A percentile compares a stretch with the other conserved stretches of the same genome.
phyloP scores from a whole-genome alignment of 30 jellyfish, hydroid and myxozoan species.

The Hydractinia echinata region DNA sequence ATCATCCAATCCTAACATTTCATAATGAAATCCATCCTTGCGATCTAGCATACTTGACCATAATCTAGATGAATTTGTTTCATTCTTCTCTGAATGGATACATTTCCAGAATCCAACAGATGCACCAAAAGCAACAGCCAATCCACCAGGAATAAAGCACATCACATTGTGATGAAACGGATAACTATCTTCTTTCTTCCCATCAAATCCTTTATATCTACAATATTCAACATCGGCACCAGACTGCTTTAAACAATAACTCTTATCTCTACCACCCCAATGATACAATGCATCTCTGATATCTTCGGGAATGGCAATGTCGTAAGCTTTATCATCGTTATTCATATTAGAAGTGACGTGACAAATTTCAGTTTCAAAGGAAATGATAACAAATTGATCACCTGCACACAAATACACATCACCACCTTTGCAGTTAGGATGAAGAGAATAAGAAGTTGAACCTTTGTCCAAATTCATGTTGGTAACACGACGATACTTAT shows the following conservation, averaged over 20 bases:
- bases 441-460: conserved; percentile 5
- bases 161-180: not conserved
- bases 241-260: conserved; percentile 12
- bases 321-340: conserved; percentile 1
- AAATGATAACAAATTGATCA: not conserved
- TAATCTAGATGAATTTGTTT: not conserved
- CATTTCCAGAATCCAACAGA: not conserved
- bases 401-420: conserved; percentile 9
- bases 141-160: conserved; percentile 14
- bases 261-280: not conserved
- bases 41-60: not conserved
- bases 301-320: conserved; percentile 1
- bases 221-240: conserved; percentile 5
- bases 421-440: conserved; percentile 8
- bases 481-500: conserved; percentile 17
- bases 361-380: not conserved
- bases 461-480: conserved; percentile 5
- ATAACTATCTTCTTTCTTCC: not conserved
- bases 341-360: conserved; percentile 16
- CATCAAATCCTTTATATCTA: not conserved
- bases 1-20: too few relatives aligned
- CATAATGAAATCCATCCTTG: not conserved
- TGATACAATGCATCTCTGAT: not conserved
- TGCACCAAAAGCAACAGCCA: not conserved
- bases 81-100: not conserved